Percentiles rank a stretch among this genome's conserved stretches.
Conservation (phyloP, 2,113 vertebrate genomes). For the Excalfactoria chinensis region DNA sequence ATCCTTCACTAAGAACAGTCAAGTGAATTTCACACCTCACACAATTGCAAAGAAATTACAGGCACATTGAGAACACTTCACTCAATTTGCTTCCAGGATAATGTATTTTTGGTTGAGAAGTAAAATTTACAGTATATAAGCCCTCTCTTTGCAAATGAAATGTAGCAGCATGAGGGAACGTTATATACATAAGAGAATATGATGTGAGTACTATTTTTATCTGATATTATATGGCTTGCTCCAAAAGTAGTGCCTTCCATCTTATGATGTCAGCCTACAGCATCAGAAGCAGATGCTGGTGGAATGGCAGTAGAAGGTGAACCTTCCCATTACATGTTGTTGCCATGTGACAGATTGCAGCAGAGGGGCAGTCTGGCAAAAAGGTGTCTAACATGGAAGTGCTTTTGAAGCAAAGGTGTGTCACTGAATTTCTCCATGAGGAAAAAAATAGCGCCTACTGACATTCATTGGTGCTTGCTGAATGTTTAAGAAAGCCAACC, state of each 20-base stretch:
- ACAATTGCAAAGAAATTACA: slow-evolving; percentile 27
- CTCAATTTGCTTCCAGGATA: slow-evolving; percentile 16
- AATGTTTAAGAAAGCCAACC: too few species aligned
- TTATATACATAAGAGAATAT: not conserved
- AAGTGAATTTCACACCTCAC: slow-evolving; percentile 63
- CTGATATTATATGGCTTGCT: not conserved
- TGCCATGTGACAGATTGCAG: not conserved
- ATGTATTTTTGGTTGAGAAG: slow-evolving; percentile 22
- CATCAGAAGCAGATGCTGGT: not conserved
- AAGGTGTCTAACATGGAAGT: not conserved
- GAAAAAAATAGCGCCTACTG: not conserved
- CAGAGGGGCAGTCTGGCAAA: not conserved
- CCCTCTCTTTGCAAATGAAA: not conserved
- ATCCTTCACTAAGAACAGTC: slow-evolving; percentile 38
- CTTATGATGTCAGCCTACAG: not conserved
- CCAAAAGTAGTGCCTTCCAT: not conserved
- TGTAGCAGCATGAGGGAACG: not conserved
- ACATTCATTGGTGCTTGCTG: too few species aligned
- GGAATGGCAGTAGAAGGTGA: not conserved
- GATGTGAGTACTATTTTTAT: not conserved
- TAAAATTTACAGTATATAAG: slow-evolving; percentile 1
- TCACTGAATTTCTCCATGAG: not conserved
- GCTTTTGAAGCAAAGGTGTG: not conserved
- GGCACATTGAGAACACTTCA: slow-evolving; percentile 48
- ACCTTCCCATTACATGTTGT: not conserved